Percentiles rank a stretch among this genome's conserved stretches.
These are phyloP conservation scores for Sycophila texana DNA, from an alignment of 2,888 invertebrate species.

Conservation along the genomic window DNA sequence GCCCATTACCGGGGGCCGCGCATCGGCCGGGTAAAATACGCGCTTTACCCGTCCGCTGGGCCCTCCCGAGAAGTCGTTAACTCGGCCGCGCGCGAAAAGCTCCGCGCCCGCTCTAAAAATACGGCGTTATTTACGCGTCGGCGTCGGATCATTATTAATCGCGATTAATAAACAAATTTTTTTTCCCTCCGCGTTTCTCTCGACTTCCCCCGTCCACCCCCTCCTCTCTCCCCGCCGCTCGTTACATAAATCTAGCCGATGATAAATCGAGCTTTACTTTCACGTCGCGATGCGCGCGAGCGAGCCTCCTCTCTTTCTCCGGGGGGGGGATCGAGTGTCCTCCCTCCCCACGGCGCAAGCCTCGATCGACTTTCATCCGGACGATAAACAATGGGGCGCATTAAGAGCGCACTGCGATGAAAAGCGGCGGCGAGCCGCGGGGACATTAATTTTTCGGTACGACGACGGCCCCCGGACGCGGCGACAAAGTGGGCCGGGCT, in stretches of 20 bases:
- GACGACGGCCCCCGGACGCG: conserved; percentile 35
- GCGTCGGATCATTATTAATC: conserved; percentile 21
- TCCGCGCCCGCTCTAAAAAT: neutral
- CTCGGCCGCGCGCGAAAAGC: conserved; percentile 1
- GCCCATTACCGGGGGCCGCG: too few relatives aligned
- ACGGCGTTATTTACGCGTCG: neutral
- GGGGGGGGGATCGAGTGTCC: conserved; percentile 8
- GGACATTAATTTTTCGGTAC: conserved; percentile 1
- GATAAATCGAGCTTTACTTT: conserved; percentile 47
- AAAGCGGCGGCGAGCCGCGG: conserved; percentile 12
- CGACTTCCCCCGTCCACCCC: too few relatives aligned
- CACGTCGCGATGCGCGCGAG: conserved; percentile 41
- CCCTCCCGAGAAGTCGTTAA: neutral
- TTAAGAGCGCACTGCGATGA: conserved; percentile 6
- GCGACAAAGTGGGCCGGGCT: neutral
- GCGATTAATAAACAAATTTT: conserved; percentile 35
- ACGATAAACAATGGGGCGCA: conserved; percentile 34
- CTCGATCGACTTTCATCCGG: conserved; percentile 45
- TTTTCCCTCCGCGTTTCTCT: neutral
- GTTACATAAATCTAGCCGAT: conserved; percentile 50
- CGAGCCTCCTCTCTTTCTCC: neutral
- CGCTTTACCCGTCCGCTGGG: too few relatives aligned
- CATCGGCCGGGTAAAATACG: too few relatives aligned
- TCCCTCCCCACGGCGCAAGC: neutral
- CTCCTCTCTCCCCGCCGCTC: neutral